Evolutionary conservation across 2,797 vertebrate species (phyloP).

Genomic region (Muraenolepis orangiensis): DNA sequence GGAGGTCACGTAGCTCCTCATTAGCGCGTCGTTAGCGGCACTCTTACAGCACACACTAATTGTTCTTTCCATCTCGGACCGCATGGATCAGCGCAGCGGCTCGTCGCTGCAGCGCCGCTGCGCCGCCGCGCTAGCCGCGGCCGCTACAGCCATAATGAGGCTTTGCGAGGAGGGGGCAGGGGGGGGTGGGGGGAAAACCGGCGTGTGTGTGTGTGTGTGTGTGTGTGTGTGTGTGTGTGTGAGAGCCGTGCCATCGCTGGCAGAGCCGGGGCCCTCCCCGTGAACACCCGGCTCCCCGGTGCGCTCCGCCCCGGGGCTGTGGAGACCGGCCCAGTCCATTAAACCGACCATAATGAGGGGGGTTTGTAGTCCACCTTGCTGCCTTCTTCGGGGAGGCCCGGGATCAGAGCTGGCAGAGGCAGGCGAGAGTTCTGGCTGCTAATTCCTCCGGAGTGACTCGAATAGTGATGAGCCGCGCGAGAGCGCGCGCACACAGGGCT

Average conservation of each 20-base stretch:
- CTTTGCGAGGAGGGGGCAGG: constrained; percentile 47
- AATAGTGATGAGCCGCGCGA: constrained; percentile 64
- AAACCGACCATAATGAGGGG: constrained; percentile 57
- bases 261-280: constrained; percentile 28
- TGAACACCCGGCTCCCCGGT: constrained; percentile 38
- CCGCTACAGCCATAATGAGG: constrained; percentile 33
- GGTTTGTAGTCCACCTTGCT: constrained; percentile 65
- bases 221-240: too few species aligned
- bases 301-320: constrained; percentile 4
- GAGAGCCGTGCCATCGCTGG: constrained; percentile 26
- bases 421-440: constrained; percentile 68
- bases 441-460: constrained; percentile 63
- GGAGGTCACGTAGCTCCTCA: constrained; percentile 24
- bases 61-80: constrained; percentile 58
- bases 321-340: constrained; percentile 46
- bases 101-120: too few species aligned
- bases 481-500: constrained; percentile 3
- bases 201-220: too few species aligned
- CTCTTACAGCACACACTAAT: constrained; percentile 32
- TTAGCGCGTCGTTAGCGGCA: constrained; percentile 34
- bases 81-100: constrained; percentile 31
- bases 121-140: constrained; percentile 40
- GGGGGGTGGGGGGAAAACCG: constrained; percentile 32
- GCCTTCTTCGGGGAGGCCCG: constrained; percentile 55
- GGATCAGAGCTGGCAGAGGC: constrained; percentile 72